A percentile compares a stretch with the other conserved stretches of the same genome.
Conservation (phyloP, 1,140 invertebrate species). For the Drosophila ambigua region DNA sequence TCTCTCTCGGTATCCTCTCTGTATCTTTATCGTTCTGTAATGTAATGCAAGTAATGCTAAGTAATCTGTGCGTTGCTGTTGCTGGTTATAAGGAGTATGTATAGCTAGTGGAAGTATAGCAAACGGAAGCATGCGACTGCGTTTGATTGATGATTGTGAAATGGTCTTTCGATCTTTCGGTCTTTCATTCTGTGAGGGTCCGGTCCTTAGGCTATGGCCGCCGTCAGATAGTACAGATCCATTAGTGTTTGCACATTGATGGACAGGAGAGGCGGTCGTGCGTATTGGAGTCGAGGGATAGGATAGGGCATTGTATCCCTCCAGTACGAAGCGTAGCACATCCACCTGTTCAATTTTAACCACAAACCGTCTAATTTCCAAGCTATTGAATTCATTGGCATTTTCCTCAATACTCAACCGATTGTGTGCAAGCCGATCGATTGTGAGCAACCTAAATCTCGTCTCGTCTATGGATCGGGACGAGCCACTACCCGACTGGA, state of each 20-base stretch:
- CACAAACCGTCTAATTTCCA: no score
- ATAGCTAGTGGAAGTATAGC: slow-evolving; percentile 49
- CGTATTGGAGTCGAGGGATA: slow-evolving; percentile 96
- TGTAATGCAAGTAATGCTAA: slow-evolving; percentile 48
- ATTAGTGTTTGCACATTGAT: slow-evolving; percentile 98
- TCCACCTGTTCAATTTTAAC: no score
- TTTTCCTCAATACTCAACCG: no score
- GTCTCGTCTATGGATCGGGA: no score
- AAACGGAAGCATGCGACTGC: slow-evolving; percentile 52
- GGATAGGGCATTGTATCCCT: slow-evolving; percentile 99
- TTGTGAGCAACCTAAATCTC: no score
- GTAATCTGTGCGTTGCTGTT: slow-evolving; percentile 57
- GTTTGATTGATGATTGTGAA: slow-evolving; percentile 37
- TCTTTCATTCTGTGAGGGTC: neutral
- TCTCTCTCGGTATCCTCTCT: slow-evolving; percentile 6
- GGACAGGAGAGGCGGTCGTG: slow-evolving; percentile 98
- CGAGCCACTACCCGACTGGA: slow-evolving; percentile 77
- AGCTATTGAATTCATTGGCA: no score
- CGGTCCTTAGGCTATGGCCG: slow-evolving; percentile 91
- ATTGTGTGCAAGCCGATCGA: no score
- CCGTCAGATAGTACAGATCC: slow-evolving; percentile 97
- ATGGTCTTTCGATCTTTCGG: neutral
- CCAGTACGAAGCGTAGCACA: slow-evolving; percentile 98
- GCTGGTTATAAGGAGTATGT: slow-evolving; percentile 9
- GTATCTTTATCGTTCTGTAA: slow-evolving; percentile 19